Percentiles rank a stretch among this genome's conserved stretches.
Evolutionary conservation across 2,888 invertebrate species (phyloP).

Genomic region (Lacanobia wlatinum): DNA sequence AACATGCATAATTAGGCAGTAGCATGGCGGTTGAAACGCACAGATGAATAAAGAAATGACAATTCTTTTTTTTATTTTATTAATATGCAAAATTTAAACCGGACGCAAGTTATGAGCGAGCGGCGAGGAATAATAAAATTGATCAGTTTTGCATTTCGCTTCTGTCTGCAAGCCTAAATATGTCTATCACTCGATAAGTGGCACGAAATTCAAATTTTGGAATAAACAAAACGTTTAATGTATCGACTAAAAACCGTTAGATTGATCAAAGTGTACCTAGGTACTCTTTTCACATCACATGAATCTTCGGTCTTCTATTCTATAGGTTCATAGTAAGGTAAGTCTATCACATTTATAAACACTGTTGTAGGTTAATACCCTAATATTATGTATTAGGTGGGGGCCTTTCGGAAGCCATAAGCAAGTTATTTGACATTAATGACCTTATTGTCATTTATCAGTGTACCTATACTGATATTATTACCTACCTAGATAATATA

Average conservation of each 20-base stretch:
- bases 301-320: background rate
- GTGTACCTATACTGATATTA: too few relatives aligned
- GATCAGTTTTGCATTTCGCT: conserved; percentile 4
- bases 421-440: too few relatives aligned
- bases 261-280: background rate
- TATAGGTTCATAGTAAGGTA: too few relatives aligned
- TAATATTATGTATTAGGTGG: too few relatives aligned
- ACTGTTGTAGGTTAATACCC: too few relatives aligned
- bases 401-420: too few relatives aligned
- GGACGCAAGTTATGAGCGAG: conserved; percentile 44
- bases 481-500: background rate
- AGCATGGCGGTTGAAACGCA: conserved; percentile 57
- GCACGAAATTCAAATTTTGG: background rate
- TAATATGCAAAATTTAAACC: conserved; percentile 59
- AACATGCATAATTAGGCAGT: conserved; percentile 61
- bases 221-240: background rate
- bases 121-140: conserved; percentile 34
- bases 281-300: background rate
- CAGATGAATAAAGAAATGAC: conserved; percentile 68
- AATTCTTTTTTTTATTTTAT: conserved; percentile 62
- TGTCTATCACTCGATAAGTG: background rate
- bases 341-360: too few relatives aligned
- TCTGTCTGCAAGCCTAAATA: conserved; percentile 1
- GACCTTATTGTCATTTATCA: background rate
- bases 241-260: background rate